Conservation (phyloP, 2,888 invertebrate species). For the Notodonta ziczac region DNA sequence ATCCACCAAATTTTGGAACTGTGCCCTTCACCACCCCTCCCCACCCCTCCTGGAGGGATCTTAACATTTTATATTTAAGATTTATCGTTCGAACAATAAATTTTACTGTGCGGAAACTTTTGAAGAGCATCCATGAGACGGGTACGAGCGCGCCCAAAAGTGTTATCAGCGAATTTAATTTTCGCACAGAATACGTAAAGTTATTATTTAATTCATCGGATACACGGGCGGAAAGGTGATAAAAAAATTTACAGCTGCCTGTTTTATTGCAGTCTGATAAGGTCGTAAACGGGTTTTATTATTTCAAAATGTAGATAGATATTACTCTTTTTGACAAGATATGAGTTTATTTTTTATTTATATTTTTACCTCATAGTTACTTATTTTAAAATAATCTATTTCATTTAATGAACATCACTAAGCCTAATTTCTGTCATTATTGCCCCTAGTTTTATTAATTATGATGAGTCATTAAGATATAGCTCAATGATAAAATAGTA, state of each 20-base stretch:
- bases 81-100: conserved; percentile 60
- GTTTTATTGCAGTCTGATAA: conserved; percentile 37
- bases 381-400: too few species aligned
- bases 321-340: not conserved
- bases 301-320: not conserved
- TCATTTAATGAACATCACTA: too few species aligned
- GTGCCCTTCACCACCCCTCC: conserved; percentile 30
- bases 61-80: conserved; percentile 58
- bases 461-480: too few species aligned
- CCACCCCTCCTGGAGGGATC: conserved; percentile 17
- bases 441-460: too few species aligned
- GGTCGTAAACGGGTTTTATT: conserved; percentile 21
- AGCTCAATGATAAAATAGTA: too few species aligned
- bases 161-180: conserved; percentile 18
- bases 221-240: conserved; percentile 21
- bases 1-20: conserved; percentile 43
- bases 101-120: conserved; percentile 56
- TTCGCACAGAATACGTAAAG: conserved; percentile 24
- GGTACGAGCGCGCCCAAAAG: conserved; percentile 29
- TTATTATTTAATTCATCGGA: conserved; percentile 40
- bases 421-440: too few species aligned
- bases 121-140: conserved; percentile 16
- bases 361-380: not conserved
- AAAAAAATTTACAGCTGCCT: conserved; percentile 32
- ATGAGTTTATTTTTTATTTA: too few species aligned